These are phyloP conservation scores for Formica selysi DNA, from an alignment of 1,140 invertebrate species.

Conservation along the genomic window DNA sequence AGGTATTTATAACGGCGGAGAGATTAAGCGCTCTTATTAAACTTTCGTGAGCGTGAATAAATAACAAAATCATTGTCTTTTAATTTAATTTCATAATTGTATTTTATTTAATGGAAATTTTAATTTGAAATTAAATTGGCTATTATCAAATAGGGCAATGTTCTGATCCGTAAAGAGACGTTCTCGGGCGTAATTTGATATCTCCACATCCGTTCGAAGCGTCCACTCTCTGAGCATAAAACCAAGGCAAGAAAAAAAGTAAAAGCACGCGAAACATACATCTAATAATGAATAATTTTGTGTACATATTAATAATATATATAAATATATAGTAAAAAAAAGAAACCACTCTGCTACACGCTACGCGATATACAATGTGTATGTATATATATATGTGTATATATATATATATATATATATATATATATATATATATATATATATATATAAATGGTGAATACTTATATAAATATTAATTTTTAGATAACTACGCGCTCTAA, in stretches of 20 bases:
- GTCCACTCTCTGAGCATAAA: constrained; percentile 56
- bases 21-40: background rate
- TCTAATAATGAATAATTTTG: constrained; percentile 61
- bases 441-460: constrained; percentile 67
- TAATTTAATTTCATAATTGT: background rate
- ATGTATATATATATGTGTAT: no score
- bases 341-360: constrained; percentile 61
- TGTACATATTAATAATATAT: constrained; percentile 75
- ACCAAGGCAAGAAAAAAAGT: constrained; percentile 6
- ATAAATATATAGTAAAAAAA: constrained; percentile 63
- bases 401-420: constrained; percentile 29
- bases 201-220: constrained; percentile 48
- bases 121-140: background rate
- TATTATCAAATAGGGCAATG: background rate
- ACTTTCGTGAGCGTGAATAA: background rate
- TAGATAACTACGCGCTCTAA: constrained; percentile 74
- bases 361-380: constrained; percentile 73
- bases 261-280: constrained; percentile 61
- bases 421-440: constrained; percentile 39
- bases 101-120: constrained; percentile 5
- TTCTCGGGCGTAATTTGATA: constrained; percentile 33
- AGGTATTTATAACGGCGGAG: background rate
- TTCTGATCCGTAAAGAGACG: background rate
- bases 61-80: background rate
- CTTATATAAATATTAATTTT: constrained; percentile 79